These are phyloP conservation scores for Rostratula benghalensis DNA, from an alignment of 2,113 vertebrate species.

Conservation along the genomic window DNA sequence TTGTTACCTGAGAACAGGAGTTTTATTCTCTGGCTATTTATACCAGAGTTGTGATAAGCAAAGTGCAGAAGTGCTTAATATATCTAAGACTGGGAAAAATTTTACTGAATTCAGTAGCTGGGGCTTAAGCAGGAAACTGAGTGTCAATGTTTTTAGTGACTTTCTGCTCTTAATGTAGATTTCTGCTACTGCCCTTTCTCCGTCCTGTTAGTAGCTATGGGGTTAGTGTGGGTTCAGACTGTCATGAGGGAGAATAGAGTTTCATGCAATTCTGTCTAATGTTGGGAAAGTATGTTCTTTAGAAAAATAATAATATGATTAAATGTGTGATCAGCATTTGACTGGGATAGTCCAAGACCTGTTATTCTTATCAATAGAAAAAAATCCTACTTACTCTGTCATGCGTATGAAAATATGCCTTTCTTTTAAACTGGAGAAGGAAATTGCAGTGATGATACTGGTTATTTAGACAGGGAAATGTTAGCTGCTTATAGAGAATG, in stretches of 20 bases:
- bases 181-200: background rate
- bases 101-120: background rate
- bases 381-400: conserved; percentile 26
- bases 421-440: conserved; percentile 54
- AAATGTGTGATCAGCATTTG: conserved; percentile 2
- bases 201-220: background rate
- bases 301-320: conserved; percentile 4
- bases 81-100: background rate
- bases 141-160: background rate
- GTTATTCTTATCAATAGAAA: conserved; percentile 39
- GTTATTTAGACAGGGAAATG: conserved; percentile 25
- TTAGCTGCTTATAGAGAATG: conserved; percentile 42
- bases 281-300: background rate
- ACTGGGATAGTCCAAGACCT: background rate
- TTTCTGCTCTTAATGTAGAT: background rate
- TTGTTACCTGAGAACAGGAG: background rate
- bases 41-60: background rate
- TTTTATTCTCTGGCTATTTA: background rate
- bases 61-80: background rate
- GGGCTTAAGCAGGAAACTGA: background rate
- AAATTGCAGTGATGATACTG: conserved; percentile 40
- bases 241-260: conserved; percentile 23
- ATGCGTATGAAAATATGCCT: conserved; percentile 40
- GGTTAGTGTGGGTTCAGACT: background rate
- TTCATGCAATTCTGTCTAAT: conserved; percentile 7